Percentiles rank a stretch among this genome's conserved stretches.
These are phyloP conservation scores for Beroe ovata DNA, from an alignment of 37 sponge, comb jelly and placozoan species.

Conservation along the genomic window DNA sequence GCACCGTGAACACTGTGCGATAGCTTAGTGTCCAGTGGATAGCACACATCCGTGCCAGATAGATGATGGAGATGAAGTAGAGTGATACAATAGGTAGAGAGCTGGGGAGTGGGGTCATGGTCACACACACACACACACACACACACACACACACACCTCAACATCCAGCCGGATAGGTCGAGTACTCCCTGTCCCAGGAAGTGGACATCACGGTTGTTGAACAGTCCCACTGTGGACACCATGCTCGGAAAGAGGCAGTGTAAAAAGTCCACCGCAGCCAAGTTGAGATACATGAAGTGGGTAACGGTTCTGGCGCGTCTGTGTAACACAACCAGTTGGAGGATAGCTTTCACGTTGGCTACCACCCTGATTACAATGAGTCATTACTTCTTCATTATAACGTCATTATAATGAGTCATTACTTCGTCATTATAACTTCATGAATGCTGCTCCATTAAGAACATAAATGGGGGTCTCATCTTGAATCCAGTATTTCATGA, in stretches of 20 bases:
- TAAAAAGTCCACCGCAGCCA: constrained; percentile 1
- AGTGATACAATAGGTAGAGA: constrained; percentile 23
- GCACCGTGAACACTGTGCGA: neutral
- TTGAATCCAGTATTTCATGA: no score
- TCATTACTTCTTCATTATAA: no score
- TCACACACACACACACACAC: no score
- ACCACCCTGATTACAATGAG: constrained; percentile 61
- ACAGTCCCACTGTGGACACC: neutral
- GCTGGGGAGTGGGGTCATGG: neutral
- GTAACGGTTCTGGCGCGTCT: neutral
- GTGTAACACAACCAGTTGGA: constrained; percentile 10
- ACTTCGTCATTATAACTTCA: no score
- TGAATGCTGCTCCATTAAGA: no score
- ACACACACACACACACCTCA: no score
- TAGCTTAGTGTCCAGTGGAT: constrained; percentile 28
- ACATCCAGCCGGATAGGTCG: constrained; percentile 40
- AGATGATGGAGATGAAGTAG: constrained; percentile 44
- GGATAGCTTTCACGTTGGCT: constrained; percentile 10
- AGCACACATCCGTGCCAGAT: constrained; percentile 23
- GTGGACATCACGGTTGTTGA: neutral
- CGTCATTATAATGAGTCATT: no score
- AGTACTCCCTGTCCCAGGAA: neutral
- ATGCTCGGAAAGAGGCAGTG: constrained; percentile 48
- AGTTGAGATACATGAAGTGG: constrained; percentile 41
- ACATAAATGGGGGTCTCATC: no score